These are phyloP conservation scores for Zosterops pallidus DNA, from an alignment of 2,113 vertebrate genomes.

Conservation along the genomic window DNA sequence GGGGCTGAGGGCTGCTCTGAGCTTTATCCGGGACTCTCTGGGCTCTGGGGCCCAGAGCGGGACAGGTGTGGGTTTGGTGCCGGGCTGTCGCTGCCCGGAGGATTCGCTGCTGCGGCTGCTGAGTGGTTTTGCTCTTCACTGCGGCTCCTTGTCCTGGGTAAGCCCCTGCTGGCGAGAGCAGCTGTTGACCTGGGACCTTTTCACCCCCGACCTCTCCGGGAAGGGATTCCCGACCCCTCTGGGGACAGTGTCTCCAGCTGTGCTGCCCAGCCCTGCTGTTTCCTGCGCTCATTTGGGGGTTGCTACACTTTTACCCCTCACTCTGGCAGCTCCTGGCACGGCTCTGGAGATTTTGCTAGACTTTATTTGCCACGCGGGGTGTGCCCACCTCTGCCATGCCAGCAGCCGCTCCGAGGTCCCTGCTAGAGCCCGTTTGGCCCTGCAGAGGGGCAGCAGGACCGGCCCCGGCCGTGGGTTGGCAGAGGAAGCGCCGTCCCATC, in stretches of 20 bases:
- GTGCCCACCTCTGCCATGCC: too few relatives aligned
- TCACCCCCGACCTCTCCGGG: too few relatives aligned
- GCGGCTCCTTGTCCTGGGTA: rapidly evolving
- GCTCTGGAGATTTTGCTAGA: background rate
- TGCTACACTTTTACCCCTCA: too few relatives aligned
- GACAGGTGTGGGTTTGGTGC: background rate
- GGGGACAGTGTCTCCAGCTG: background rate
- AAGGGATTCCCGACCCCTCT: background rate
- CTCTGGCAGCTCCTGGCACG: background rate
- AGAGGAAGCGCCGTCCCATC: background rate
- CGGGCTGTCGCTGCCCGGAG: background rate
- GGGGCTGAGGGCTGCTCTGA: background rate
- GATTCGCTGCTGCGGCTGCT: background rate
- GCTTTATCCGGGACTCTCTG: background rate
- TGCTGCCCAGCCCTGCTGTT: background rate
- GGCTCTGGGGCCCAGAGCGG: too few relatives aligned
- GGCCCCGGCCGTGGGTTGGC: background rate
- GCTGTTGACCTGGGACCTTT: background rate
- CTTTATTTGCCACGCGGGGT: too few relatives aligned
- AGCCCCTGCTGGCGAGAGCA: background rate
- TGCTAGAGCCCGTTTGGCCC: rapidly evolving
- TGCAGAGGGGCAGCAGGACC: background rate
- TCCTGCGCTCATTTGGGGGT: rapidly evolving
- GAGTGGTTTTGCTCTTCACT: background rate
- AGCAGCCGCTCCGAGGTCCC: rapidly evolving